A percentile compares a stretch with the other conserved stretches of the same genome.
Evolutionary conservation across 2,797 vertebrate genomes (phyloP).

Genomic region (Acridotheres tristis): DNA sequence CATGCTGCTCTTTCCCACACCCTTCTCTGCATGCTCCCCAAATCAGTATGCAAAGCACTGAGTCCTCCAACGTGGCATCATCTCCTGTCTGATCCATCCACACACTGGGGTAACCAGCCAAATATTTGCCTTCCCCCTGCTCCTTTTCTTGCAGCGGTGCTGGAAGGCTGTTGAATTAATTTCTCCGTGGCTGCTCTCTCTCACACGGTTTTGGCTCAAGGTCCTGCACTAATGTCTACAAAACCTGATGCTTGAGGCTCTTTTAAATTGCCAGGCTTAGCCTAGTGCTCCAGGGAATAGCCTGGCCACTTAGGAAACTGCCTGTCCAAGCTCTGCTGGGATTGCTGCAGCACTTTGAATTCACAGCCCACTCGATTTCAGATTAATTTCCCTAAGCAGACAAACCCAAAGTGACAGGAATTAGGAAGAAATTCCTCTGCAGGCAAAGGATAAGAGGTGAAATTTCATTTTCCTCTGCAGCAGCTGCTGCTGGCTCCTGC

Average conservation of each 20-base stretch:
- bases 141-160: background rate
- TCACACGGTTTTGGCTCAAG: background rate
- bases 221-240: background rate
- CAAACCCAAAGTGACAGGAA: slow-evolving; percentile 28
- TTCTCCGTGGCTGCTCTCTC: background rate
- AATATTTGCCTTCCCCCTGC: background rate
- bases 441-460: background rate
- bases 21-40: background rate
- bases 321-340: background rate
- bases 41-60: background rate
- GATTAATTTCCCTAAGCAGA: background rate
- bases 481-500: background rate
- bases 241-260: background rate
- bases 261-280: background rate
- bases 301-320: background rate
- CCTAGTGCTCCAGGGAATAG: background rate
- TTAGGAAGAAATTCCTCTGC: slow-evolving; percentile 17
- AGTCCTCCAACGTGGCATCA: background rate
- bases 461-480: background rate
- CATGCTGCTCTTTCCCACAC: background rate
- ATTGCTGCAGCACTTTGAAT: background rate
- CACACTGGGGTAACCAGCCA: background rate
- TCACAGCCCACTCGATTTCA: slow-evolving; percentile 11
- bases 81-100: background rate
- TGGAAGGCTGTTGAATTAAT: background rate